Conservation (phyloP, 1,140 invertebrate genomes). For the Triops longicaudatus region DNA sequence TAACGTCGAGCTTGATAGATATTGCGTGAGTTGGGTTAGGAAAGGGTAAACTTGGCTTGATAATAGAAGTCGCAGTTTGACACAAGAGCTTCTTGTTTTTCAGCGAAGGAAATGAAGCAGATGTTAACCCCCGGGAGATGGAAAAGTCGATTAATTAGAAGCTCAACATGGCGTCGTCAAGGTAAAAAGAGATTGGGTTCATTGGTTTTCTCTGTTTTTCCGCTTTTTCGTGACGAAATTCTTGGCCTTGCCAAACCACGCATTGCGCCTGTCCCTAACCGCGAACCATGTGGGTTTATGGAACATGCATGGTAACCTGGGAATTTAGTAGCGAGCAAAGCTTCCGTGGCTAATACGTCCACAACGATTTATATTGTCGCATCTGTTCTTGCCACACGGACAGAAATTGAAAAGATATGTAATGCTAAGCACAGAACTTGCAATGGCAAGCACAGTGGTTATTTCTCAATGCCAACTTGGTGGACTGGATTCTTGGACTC, state of each 20-base stretch:
- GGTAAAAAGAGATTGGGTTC: background rate
- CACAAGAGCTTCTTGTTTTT: background rate
- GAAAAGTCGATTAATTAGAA: background rate
- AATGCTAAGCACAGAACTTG: too few relatives aligned
- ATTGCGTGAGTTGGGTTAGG: too few relatives aligned
- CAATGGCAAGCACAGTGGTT: background rate
- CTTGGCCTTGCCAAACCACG: background rate
- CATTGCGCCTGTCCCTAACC: background rate
- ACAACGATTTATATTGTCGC: background rate
- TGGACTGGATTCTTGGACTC: constrained; percentile 18
- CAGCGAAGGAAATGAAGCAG: background rate
- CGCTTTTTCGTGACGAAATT: background rate
- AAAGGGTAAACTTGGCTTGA: background rate
- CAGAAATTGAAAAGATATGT: background rate
- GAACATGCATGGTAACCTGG: background rate
- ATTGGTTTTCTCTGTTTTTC: background rate
- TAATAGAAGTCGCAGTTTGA: background rate
- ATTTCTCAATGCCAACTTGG: constrained; percentile 21
- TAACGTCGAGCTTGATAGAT: too few relatives aligned
- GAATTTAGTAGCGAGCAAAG: background rate
- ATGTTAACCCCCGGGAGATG: constrained; percentile 1
- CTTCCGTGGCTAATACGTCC: background rate
- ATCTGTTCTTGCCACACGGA: constrained; percentile 26
- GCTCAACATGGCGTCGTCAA: background rate
- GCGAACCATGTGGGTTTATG: background rate